Percentiles rank a stretch among this genome's conserved stretches.
Conservation (phyloP, 2,888 invertebrate genomes). For the Celastrina argiolus region DNA sequence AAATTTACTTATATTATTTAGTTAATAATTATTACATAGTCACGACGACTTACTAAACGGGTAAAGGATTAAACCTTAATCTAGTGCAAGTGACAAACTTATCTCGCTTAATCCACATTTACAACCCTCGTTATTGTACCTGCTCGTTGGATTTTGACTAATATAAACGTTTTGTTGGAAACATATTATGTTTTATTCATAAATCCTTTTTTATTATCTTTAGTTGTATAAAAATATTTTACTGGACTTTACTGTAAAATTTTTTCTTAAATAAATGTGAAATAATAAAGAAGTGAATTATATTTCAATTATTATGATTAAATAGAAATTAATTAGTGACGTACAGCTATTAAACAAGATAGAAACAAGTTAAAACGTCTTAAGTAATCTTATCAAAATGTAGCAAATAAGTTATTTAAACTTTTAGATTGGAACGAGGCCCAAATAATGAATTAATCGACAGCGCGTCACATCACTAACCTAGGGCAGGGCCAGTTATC, state of each 20-base stretch:
- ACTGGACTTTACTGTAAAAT: no score
- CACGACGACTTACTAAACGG: neutral
- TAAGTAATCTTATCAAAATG: neutral
- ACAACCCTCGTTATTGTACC: neutral
- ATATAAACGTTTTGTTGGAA: neutral
- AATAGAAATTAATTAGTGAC: no score
- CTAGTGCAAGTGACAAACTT: neutral
- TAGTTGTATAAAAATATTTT: no score
- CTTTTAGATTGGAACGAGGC: neutral
- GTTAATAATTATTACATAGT: neutral
- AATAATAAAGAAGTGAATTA: no score
- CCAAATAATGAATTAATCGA: neutral
- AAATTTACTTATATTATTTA: neutral
- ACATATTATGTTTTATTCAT: no score
- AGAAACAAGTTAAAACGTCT: neutral
- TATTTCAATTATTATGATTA: no score
- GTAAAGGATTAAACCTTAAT: neutral
- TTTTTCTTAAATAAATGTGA: no score
- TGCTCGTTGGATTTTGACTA: neutral
- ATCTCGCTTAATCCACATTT: neutral
- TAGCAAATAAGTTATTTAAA: neutral
- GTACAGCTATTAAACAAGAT: no score
- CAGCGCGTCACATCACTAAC: conserved; percentile 49
- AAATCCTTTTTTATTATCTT: no score
- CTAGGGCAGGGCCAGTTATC: conserved; percentile 69